Conservation (phyloP, 2,113 vertebrate genomes). For the Vulpes ferrilata region DNA sequence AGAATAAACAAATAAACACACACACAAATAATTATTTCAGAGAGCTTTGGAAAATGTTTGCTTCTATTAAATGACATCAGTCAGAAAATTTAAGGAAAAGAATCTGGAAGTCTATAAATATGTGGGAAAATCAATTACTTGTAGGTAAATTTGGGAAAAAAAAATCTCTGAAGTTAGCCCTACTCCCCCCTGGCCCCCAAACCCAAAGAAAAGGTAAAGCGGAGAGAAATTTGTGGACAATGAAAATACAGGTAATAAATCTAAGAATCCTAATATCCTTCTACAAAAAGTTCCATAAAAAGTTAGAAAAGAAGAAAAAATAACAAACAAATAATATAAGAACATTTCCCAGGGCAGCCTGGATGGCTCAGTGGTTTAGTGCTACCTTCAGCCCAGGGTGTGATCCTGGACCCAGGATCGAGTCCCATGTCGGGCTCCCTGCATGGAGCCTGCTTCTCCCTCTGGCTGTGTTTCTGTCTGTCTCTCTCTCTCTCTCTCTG, state of each 20-base stretch:
- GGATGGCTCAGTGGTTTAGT: too few species aligned
- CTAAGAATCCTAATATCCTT: background rate
- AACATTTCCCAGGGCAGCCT: background rate
- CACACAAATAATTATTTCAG: background rate
- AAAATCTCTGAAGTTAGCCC: background rate
- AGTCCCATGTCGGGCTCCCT: too few species aligned
- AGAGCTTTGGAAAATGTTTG: background rate
- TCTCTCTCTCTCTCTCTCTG: too few species aligned
- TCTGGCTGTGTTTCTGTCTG: too few species aligned
- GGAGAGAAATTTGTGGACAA: background rate
- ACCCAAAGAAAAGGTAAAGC: background rate
- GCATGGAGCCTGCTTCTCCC: too few species aligned
- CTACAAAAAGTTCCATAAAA: background rate
- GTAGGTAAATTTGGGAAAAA: background rate
- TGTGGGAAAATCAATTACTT: background rate
- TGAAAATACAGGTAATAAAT: background rate
- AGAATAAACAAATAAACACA: background rate
- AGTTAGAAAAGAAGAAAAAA: background rate
- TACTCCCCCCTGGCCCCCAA: background rate
- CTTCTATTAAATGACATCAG: background rate
- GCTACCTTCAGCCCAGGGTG: too few species aligned
- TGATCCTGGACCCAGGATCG: too few species aligned
- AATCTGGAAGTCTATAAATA: background rate
- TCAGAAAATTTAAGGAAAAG: background rate
- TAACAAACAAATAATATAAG: background rate